These are phyloP conservation scores for Diadumene lineata DNA, from an alignment of 92 coral and sea anemone genomes.

Conservation along the genomic window DNA sequence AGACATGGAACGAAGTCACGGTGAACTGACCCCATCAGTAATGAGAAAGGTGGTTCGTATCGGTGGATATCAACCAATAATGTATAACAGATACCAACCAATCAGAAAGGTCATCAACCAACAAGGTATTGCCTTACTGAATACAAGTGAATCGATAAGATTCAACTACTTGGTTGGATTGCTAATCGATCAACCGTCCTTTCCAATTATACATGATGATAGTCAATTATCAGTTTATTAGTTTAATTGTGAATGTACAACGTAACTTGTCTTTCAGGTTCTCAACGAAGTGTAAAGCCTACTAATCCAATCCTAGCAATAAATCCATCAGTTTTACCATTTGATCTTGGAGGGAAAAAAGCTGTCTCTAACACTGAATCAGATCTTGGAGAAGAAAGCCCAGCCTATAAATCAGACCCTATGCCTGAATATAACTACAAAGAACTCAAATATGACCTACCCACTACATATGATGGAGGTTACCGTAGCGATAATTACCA, in stretches of 20 bases:
- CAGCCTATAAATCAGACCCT: slow-evolving; percentile 52
- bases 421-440: slow-evolving; percentile 72
- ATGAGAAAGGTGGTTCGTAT: slow-evolving; percentile 36
- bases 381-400: slow-evolving; percentile 29
- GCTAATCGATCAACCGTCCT: no score
- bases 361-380: slow-evolving; percentile 7
- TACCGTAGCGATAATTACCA: slow-evolving; percentile 14
- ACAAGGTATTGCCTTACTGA: not conserved
- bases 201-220: no score
- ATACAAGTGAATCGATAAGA: no score
- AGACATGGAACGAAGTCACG: slow-evolving; percentile 35
- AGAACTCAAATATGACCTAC: slow-evolving; percentile 39
- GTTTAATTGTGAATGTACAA: no score
- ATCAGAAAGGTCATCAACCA: not conserved
- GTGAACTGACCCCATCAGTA: slow-evolving; percentile 34
- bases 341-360: slow-evolving; percentile 11
- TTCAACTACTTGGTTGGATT: no score
- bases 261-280: no score
- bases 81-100: not conserved
- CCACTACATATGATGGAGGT: slow-evolving; percentile 6
- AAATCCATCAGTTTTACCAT: slow-evolving; percentile 18
- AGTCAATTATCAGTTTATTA: no score
- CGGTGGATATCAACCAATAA: slow-evolving; percentile 12
- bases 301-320: not conserved
- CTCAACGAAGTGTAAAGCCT: slow-evolving; percentile 5